Evolutionary conservation across 2,797 vertebrate species (phyloP), one percentile per base, ranked within the genome.

Genomic region (Cirrhinus molitorella): DNA sequence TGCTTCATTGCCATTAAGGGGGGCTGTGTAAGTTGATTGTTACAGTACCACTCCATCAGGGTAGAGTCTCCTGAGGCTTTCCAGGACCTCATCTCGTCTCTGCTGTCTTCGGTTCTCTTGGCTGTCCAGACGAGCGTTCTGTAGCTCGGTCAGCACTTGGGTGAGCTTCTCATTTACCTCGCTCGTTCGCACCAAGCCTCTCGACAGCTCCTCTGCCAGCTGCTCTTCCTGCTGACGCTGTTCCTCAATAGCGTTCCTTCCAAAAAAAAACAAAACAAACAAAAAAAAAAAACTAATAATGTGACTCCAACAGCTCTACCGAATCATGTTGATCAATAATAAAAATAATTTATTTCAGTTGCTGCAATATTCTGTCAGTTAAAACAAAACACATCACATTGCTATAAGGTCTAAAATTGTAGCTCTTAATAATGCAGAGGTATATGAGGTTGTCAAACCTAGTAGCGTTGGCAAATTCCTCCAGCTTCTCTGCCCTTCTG

Each of bases 1-100:
- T 57, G 51, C 31, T 55, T 16, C 8, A 57, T 13, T 40, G 31
- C 17, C 34, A 40, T 57, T 23, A 23, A 13, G 21, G 34, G 8
- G n/a, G 25, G 31, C 31, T 71, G n/a, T 55, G 43, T 75, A 61
- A 68, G 5, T 14, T 25, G 59, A 16, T 81, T 85, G 34, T 72
- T 77, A 37, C 53, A 68, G 49, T 96, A 99, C 98, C 96, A 99
- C 95, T 19, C 91, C 83, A 47, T 97, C 96, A 0, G 98, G 96
- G 87, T 95, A 96, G 0, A 97, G 93, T 80, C 96, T 95, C 85
- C 86, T 92, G 12, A 99, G 95, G 86, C 89, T 96, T 28, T 96
- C 95, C 16, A 99, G 89, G 66, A 96, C 83, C 85, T 99, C 97
- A 28, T 96, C 95, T 90, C 93, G 96, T 90, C 90, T 96, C 88